Conservation (phyloP, 1,140 invertebrate species). For the Centruroides vittatus region DNA sequence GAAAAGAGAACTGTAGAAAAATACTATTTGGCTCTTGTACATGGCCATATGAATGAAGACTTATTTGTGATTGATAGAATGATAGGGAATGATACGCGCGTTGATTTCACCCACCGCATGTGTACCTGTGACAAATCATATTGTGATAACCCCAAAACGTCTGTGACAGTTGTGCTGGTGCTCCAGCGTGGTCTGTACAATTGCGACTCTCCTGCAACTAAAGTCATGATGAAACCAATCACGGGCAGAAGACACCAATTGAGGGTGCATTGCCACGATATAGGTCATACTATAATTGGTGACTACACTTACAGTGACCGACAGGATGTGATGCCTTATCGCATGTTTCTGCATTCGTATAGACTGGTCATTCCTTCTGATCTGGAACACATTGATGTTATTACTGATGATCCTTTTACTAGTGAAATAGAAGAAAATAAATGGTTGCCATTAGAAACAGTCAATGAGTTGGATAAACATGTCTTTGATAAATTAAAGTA, state of each 20-base stretch:
- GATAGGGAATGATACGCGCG: constrained; percentile 39
- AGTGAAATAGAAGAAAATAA: constrained; percentile 13
- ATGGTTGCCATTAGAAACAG: constrained; percentile 23
- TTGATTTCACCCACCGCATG: constrained; percentile 43
- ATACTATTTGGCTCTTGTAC: constrained; percentile 53
- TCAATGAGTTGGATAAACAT: constrained; percentile 17
- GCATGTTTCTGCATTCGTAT: constrained; percentile 61
- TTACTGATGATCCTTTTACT: constrained; percentile 37
- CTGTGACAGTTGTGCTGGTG: constrained; percentile 44
- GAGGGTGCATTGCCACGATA: constrained; percentile 49
- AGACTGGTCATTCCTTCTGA: constrained; percentile 35
- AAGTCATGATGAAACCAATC: constrained; percentile 44
- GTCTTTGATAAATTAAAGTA: constrained; percentile 7
- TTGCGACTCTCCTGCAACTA: constrained; percentile 44
- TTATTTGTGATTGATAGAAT: constrained; percentile 24
- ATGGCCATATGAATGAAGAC: constrained; percentile 43
- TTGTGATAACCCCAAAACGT: constrained; percentile 36
- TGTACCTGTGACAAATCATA: constrained; percentile 30
- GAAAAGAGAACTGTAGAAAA: constrained; percentile 44
- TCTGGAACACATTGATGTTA: constrained; percentile 35
- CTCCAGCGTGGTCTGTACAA: constrained; percentile 49
- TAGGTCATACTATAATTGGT: constrained; percentile 62
- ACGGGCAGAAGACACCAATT: constrained; percentile 67
- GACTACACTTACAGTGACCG: constrained; percentile 63
- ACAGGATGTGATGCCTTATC: constrained; percentile 42